Base-by-base conservation (phyloP, 1,140 invertebrate genomes). In the Episyrphus balteatus region DNA sequence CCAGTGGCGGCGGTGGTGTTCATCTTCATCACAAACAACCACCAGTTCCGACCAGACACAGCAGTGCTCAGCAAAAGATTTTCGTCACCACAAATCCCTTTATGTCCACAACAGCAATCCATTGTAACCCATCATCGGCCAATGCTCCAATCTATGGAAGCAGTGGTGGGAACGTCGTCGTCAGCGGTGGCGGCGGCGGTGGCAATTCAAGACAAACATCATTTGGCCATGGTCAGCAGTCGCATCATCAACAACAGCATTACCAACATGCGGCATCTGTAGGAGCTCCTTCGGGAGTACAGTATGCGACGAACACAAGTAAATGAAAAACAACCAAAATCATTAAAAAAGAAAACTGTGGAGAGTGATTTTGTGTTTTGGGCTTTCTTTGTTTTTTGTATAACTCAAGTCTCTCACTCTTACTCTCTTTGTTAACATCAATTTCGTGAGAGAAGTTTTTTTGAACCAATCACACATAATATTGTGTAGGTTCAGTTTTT, bases 41-140 rank as follows among this genome's bases (percentile, higher is more conserved):
- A 36, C 61, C 62, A 19, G 55, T 66, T 44, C 63, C 63, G 11
- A 57, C 62, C 36, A 62, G 62, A 11, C 64, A 65, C 52, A 59
- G 61, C 17, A 67, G 61, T 55, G 59, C 66, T 42, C 65, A 68
- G 42, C 65, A 68, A 54, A 68, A 68, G 55, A 68, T 68, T 51
- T 64, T 66, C 47, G 65, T 68, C 37, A 60, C 65, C n/a, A 68
- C 66, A 47, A 68, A 68, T 59, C 66, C 66, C 45, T 68, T 68
- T 46, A 65, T 68, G 47, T 62, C 67, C 43, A 66, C 65, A n/a
- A 68, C 62, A 26, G 51, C 61, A 18, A 59, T 66, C 46, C 61
- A 66, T 37, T 66, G 59, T 46, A 60, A 62, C 46, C 60, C 62
- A 42, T 58, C n/a, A 33, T 36, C 34, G 12, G 12, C 34, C 10